Base-by-base conservation (phyloP, 2,888 invertebrate species). In the Strigamia crassipes region DNA sequence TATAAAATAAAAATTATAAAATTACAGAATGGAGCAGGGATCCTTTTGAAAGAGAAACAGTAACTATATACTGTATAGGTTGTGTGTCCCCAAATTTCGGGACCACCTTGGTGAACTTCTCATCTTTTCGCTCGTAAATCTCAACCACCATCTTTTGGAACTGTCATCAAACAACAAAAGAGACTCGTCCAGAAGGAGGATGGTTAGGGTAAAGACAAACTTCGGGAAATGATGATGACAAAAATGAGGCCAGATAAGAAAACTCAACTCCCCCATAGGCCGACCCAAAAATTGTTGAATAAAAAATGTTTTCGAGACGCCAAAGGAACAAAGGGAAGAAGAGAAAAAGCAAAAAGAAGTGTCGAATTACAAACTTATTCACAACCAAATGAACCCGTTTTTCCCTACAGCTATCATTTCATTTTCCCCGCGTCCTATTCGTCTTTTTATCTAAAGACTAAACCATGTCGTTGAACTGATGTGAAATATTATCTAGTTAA, bases 311-410 rank as follows among this genome's bases (percentile, higher is more conserved):
- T 73, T 73, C 13, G 27, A 73, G 73, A 27, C 31, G 9, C 73
- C 73, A 73, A 73, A 73, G 73, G 73, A 73, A 73, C 73, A 73
- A 73, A 73, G 73, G 73, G 73, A 73, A 73, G 73, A 73, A 73
- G 12, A n/a, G 73, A 73, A 73, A 73, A 73, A 73, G 73, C 27
- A 73, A 73, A 73, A n/a, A 73, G 31, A 73, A 73, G 73, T 73
- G 27, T 73, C 73, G 73, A 73, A 73, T 73, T 73, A 15, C 73
- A 73, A 73, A 73, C 73, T 73, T 73, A 73, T 73, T 73, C 73
- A 27, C 73, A 73, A 27, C 23, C 73, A 73, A 73, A 73, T 73
- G 73, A 73, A 73, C 73, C 73, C 73, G 73, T 73, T 73, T 56
- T 73, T 73, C 73, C 73, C 73, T 73, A 73, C 73, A 73, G 73